phyloP scores from a whole-genome alignment of 30 jellyfish, hydroid and myxozoan genomes.

The Chrysaora quinquecirrha region DNA sequence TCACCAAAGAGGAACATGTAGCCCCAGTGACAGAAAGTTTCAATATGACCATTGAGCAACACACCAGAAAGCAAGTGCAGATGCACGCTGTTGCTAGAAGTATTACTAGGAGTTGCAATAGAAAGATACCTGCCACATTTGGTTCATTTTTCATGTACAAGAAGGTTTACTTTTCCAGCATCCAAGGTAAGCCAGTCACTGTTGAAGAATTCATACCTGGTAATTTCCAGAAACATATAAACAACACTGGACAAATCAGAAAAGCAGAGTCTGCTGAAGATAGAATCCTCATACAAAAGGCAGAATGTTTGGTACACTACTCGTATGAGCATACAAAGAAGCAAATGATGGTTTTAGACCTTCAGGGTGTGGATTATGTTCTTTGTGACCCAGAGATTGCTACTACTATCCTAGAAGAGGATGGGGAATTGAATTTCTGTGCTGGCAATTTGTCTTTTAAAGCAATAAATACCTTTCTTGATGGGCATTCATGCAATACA shows the following conservation, averaged over 20 bases:
- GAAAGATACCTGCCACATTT: conserved; percentile 16
- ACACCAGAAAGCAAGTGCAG: conserved; percentile 44
- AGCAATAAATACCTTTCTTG: conserved; percentile 23
- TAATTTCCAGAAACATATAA: conserved; percentile 11
- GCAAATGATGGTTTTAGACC: conserved; percentile 37
- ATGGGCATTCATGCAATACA: conserved; percentile 24
- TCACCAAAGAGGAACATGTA: conserved; percentile 22
- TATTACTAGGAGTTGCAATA: conserved; percentile 6
- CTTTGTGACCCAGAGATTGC: conserved; percentile 42
- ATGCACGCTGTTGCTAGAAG: conserved; percentile 37
- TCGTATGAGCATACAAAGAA: conserved; percentile 24
- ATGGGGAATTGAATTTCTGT: conserved; percentile 39
- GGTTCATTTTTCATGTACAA: conserved; percentile 15
- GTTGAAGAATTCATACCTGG: conserved; percentile 42
- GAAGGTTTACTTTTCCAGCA: conserved; percentile 21
- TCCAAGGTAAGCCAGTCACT: conserved; percentile 28
- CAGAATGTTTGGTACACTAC: conserved; percentile 26
- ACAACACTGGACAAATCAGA: conserved; percentile 30
- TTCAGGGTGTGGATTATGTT: conserved; percentile 30
- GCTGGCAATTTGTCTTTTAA: conserved; percentile 23
- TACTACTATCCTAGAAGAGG: conserved; percentile 16
- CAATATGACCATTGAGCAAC: conserved; percentile 18
- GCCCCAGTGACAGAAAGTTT: conserved; percentile 2
- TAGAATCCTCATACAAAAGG: conserved; percentile 5
- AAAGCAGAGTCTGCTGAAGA: conserved; percentile 10